Conservation (phyloP, 2,797 vertebrate genomes). For the Salmo trutta region DNA sequence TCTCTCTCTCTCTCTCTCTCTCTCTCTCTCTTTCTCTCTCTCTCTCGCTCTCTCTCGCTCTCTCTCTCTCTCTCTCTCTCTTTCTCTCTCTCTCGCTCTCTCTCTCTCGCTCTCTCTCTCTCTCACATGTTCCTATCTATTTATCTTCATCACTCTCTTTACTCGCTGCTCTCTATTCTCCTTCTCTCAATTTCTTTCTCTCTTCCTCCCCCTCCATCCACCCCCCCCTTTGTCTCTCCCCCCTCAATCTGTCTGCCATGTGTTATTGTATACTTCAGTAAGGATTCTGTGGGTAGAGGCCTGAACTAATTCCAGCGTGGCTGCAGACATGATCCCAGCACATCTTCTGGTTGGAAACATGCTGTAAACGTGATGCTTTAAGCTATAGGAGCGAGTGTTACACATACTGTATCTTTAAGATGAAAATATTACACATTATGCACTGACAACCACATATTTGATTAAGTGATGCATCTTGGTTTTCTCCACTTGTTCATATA, state of each 20-base stretch:
- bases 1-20: background rate
- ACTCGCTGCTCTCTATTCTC: background rate
- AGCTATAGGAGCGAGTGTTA: background rate
- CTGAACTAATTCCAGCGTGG: slow-evolving; percentile 6
- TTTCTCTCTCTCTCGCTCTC: slow-evolving; percentile 20
- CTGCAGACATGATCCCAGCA: slow-evolving; percentile 24
- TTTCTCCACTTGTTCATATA: background rate
- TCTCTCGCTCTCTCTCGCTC: slow-evolving; percentile 3
- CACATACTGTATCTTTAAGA: background rate
- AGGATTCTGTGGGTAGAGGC: slow-evolving; percentile 1
- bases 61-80: too few relatives aligned
- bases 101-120: background rate
- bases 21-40: background rate
- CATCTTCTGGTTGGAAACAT: slow-evolving; percentile 25
- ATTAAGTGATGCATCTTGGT: background rate
- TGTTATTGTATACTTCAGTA: too few relatives aligned
- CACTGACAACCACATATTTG: background rate
- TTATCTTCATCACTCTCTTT: background rate
- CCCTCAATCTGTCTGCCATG: too few relatives aligned
- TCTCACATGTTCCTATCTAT: background rate
- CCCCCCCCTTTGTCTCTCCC: background rate
- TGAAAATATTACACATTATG: slow-evolving; percentile 35
- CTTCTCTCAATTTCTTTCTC: slow-evolving; percentile 3
- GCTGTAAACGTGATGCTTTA: background rate
- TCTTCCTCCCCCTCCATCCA: background rate